Base-by-base conservation (phyloP, 2,113 vertebrate species). In the Stegastes partitus region DNA sequence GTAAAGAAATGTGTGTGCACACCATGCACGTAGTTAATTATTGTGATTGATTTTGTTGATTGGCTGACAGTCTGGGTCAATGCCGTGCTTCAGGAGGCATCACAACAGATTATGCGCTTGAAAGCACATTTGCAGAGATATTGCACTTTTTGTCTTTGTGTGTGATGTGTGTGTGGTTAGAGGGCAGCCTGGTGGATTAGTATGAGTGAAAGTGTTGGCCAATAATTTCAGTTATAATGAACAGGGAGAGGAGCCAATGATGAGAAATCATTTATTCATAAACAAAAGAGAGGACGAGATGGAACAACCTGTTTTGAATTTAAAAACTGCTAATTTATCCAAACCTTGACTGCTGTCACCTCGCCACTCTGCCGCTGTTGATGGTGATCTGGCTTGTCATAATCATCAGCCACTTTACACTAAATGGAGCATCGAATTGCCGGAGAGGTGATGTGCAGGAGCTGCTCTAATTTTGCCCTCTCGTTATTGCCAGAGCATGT, bases 261-360 rank as follows among this genome's bases (percentile, higher is more conserved):
- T 86, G 81, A 78, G 81, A 79, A 88, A 81, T 85, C 28, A 82
- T 89, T 87, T 84, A 88, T 83, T 89, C 83, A 84, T 84, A 89
- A 90, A 88, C 79, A 86, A 87, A 86, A 82, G 50, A 67, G 45
- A 53, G 37, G 31, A 81, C 77, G 87, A 82, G 71, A 85, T 77
- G 62, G 47, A 85, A 84, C 69, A 79, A 85, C 81, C 81, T 85
- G 77, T 81, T 85, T 76, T 66, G 71, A 86, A 91, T 87, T 79
- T 47, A 70, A 77, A 79, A 86, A 81, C 23, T 21, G 45, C 44
- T 47, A 80, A 80, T 82, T 81, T 66, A 87, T 76, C 80, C 28
- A 54, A 85, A 88, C 45, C 66, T 66, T 31, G 18, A 37, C 63
- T 25, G 28, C 64, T 22, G 39, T 74, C 77, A 79, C 68, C 55